Evolutionary conservation across 2,888 invertebrate genomes (phyloP), one percentile per base, ranked within the genome.

Genomic region (Eulithis testata): DNA sequence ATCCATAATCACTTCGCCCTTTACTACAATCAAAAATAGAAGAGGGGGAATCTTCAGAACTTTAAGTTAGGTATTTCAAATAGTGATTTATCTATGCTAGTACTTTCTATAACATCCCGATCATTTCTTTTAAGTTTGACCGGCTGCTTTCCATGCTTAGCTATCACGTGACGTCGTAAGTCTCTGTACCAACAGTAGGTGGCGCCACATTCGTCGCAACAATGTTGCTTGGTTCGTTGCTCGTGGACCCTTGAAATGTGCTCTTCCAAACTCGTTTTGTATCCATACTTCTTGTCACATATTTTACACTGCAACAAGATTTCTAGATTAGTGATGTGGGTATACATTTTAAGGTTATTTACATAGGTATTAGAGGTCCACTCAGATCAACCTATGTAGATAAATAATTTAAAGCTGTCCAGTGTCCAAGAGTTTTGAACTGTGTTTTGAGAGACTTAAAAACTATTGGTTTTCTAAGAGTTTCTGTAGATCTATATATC

Each of bases 211-310:
- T 82, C 78, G 1, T 73, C 70, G 63, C 91, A 91, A 0, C 81
- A 62, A 60, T 86, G 83, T 0, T 76, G 49, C 61, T 85, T 83
- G 0, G 87, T 80, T 0, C 83, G 81, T 9, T 86, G 49, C 21
- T 49, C 87, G 72, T 93, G 92, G 0, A 83, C 70, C 0, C 86
- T 79, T 0, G 86, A 77, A 3, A 91, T 76, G 66, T 93, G 92
- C 60, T 92, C 92, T 51, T 87, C 85, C 2, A 93, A 53, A 36
- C 89, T 91, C 6, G 82, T 71, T 73, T 91, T 93, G 75, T 91
- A 91, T 0, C 90, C 91, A 50, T 90, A 91, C 56, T 87, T 89
- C 69, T 91, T 91, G 31, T 75, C 78, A 76, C 92, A 92, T 12
- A 90, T 82, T 21, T 80, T 76, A 60, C 92, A 92, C 92, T 92